These are phyloP conservation scores for Anser brachyrhynchus DNA, from an alignment of 2,113 vertebrate species.

Conservation along the genomic window DNA sequence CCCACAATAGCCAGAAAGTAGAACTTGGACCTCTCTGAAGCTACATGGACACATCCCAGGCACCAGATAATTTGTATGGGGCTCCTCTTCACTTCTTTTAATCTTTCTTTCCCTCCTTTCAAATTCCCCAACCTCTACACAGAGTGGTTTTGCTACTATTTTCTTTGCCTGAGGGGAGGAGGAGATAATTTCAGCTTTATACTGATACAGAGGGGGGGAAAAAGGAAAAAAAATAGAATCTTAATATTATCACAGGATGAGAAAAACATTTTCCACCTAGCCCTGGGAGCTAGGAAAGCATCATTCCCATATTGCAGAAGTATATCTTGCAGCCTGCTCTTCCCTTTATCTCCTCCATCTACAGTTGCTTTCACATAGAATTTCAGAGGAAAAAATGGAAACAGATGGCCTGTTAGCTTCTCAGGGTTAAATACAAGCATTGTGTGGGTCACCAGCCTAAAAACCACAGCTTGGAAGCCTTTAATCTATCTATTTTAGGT, in stretches of 20 bases:
- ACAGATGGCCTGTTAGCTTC: background rate
- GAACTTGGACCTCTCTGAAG: background rate
- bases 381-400: constrained; percentile 9
- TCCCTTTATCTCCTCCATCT: background rate
- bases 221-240: background rate
- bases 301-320: background rate
- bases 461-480: background rate
- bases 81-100: background rate
- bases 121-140: background rate
- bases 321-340: background rate
- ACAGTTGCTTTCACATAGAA: background rate
- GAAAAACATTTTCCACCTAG: constrained; percentile 12
- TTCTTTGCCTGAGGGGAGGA: background rate
- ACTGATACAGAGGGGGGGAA: background rate
- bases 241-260: background rate
- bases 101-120: background rate
- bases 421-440: background rate
- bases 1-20: background rate
- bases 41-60: background rate
- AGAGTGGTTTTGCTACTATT: background rate
- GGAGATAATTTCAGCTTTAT: background rate
- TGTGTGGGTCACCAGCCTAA: background rate
- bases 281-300: background rate
- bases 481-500: constrained; percentile 23
- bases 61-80: background rate